These are phyloP conservation scores for Pseudotriccus pelzelni DNA, from an alignment of 2,797 vertebrate genomes.

Conservation along the genomic window DNA sequence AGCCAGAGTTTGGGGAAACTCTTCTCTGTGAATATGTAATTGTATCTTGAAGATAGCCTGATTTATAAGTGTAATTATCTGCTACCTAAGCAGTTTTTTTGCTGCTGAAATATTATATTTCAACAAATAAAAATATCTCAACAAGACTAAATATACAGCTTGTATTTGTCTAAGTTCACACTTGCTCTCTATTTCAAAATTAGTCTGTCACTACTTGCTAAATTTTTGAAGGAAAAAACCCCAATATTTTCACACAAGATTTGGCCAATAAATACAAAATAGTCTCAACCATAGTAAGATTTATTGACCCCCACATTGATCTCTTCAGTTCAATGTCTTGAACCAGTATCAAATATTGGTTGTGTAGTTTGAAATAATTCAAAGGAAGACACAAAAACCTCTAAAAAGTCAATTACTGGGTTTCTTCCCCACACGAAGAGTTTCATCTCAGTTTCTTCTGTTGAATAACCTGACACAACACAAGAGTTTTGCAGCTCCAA, in stretches of 20 bases:
- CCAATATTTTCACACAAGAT: not conserved
- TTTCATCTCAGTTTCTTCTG: not conserved
- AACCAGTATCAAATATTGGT: not conserved
- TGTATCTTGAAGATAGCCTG: conserved; percentile 10
- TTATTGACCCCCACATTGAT: not conserved
- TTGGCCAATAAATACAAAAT: not conserved
- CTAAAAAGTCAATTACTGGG: not conserved
- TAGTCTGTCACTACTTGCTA: not conserved
- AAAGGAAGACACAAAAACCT: not conserved
- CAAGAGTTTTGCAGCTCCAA: not conserved
- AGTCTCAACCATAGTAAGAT: not conserved
- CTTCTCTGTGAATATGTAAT: not conserved
- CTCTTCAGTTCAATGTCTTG: not conserved
- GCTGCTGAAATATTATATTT: not conserved
- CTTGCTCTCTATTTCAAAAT: not conserved
- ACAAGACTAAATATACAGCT: not conserved
- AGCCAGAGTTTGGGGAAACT: not conserved
- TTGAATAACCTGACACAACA: not conserved
- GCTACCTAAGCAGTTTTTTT: not conserved
- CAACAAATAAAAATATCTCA: not conserved
- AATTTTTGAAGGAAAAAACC: not conserved
- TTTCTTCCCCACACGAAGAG: not conserved
- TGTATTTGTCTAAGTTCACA: not conserved
- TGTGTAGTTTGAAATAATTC: not conserved
- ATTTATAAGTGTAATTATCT: conserved; percentile 13